Conservation (phyloP, 2,888 invertebrate genomes). For the Halictus quadricinctus region DNA sequence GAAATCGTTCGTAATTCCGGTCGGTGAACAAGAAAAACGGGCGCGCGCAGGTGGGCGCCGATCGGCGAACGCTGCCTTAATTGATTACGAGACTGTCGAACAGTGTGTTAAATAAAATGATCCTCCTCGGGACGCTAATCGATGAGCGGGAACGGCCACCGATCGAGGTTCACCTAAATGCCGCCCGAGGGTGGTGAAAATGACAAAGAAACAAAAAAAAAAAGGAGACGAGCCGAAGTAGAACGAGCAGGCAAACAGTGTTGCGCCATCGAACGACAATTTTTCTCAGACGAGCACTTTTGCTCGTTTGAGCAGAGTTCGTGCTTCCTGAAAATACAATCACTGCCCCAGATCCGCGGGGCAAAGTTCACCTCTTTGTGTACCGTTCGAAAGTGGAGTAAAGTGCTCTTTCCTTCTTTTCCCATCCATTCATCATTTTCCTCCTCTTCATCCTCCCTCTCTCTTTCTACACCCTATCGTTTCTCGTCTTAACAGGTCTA, state of each 20-base stretch:
- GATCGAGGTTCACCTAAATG: slow-evolving; percentile 7
- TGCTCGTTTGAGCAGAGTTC: slow-evolving; percentile 57
- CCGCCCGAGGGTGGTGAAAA: background rate
- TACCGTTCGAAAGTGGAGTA: slow-evolving; percentile 67
- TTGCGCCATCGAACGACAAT: slow-evolving; percentile 53
- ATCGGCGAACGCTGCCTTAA: slow-evolving; percentile 40
- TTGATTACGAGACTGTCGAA: slow-evolving; percentile 37
- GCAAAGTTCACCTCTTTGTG: slow-evolving; percentile 68
- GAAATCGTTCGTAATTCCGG: slow-evolving; percentile 43
- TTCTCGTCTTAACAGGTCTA: slow-evolving; percentile 9
- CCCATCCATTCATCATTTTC: slow-evolving; percentile 43
- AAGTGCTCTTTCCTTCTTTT: slow-evolving; percentile 53
- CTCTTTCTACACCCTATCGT: slow-evolving; percentile 27
- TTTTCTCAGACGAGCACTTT: slow-evolving; percentile 59
- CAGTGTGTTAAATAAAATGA: slow-evolving; percentile 9
- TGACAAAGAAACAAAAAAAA: background rate
- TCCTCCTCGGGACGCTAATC: background rate
- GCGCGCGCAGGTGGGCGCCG: slow-evolving; percentile 55
- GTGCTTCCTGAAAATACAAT: slow-evolving; percentile 68
- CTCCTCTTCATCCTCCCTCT: background rate
- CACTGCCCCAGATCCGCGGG: slow-evolving; percentile 60
- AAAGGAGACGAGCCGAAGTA: slow-evolving; percentile 27
- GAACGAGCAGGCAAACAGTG: slow-evolving; percentile 41
- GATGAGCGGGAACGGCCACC: background rate
- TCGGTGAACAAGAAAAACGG: slow-evolving; percentile 33